Evolutionary conservation across 2,888 invertebrate genomes (phyloP).

Genomic region (Petrolisthes cinctipes): DNA sequence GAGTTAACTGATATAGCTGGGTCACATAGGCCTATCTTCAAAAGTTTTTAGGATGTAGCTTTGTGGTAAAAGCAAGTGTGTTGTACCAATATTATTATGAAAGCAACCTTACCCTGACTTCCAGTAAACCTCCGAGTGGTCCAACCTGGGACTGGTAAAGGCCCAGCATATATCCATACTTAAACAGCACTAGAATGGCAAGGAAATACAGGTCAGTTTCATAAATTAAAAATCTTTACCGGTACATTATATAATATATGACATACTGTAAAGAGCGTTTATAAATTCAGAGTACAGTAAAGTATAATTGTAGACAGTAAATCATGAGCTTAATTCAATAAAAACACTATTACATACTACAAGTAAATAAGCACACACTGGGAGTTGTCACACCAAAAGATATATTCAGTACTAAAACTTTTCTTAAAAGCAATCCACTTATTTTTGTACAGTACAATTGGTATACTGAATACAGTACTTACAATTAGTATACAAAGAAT

Average conservation of each 20-base stretch:
- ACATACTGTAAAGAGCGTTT: neutral
- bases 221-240: too few relatives aligned
- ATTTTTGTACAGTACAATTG: neutral
- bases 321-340: neutral
- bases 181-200: conserved; percentile 43
- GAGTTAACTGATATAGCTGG: too few relatives aligned
- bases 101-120: conserved; percentile 41
- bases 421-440: neutral
- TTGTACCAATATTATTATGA: too few relatives aligned
- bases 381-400: neutral
- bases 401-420: neutral
- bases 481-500: conserved; percentile 41
- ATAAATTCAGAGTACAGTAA: neutral
- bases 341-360: neutral
- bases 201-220: too few relatives aligned
- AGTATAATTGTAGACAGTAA: neutral
- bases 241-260: too few relatives aligned
- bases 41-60: too few relatives aligned
- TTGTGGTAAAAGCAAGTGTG: too few relatives aligned
- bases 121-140: conserved; percentile 43
- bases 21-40: too few relatives aligned
- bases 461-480: neutral
- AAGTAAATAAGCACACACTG: neutral
- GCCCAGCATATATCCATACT: conserved; percentile 51
- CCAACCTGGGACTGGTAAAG: conserved; percentile 43